Evolutionary conservation across 1,140 invertebrate species (phyloP).

Genomic region (Samia ricini): DNA sequence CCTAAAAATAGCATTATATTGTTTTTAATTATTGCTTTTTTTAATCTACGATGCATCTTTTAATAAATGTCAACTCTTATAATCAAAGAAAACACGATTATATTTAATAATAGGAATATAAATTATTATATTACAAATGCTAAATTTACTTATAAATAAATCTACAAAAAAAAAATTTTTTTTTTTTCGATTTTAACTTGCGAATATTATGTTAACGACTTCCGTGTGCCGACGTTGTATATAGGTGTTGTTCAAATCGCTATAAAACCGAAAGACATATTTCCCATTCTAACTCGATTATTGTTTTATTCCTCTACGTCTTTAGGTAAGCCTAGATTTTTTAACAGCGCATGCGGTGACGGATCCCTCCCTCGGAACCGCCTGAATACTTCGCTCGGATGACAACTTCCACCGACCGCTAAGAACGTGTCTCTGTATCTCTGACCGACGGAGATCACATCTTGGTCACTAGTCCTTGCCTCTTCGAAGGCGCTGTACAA

Average conservation of each 20-base stretch:
- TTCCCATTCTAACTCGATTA: neutral
- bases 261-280: no score
- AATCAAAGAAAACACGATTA: neutral
- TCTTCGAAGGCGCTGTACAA: constrained; percentile 91
- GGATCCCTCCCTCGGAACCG: constrained; percentile 95
- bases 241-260: no score
- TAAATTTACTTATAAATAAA: neutral
- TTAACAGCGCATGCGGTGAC: constrained; percentile 88
- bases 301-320: constrained; percentile 51
- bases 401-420: constrained; percentile 87
- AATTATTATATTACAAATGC: neutral
- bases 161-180: constrained; percentile 33
- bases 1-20: no score
- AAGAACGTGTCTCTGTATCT: constrained; percentile 93
- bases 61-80: neutral
- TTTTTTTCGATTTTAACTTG: neutral
- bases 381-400: constrained; percentile 91
- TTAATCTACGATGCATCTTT: neutral
- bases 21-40: no score
- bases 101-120: constrained; percentile 1
- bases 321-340: constrained; percentile 78
- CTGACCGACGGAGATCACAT: constrained; percentile 78
- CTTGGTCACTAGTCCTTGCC: constrained; percentile 74
- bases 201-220: no score
- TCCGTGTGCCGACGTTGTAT: no score